Conservation (phyloP, 2,888 invertebrate species). For the Orchestes rusci region DNA sequence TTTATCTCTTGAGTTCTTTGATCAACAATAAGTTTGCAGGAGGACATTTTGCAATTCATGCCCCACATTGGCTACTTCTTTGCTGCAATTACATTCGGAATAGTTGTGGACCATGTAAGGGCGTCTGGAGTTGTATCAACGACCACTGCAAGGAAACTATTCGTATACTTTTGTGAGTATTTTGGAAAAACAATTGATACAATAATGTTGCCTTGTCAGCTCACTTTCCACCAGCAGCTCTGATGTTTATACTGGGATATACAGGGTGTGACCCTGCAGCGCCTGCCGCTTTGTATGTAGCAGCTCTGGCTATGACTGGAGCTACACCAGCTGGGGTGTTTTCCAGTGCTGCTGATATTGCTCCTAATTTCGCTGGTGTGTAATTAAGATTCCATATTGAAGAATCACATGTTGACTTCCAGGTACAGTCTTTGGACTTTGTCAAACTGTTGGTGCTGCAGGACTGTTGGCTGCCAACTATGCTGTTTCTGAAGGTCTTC, state of each 20-base stretch:
- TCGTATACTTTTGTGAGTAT: slow-evolving; percentile 50
- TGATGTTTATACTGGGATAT: slow-evolving; percentile 53
- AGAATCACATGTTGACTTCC: slow-evolving; percentile 5
- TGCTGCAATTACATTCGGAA: slow-evolving; percentile 50
- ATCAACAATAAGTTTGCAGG: slow-evolving; percentile 36
- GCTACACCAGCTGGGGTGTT: slow-evolving; percentile 53
- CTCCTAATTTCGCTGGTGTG: slow-evolving; percentile 47
- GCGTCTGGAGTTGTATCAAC: slow-evolving; percentile 49
- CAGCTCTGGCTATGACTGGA: slow-evolving; percentile 51
- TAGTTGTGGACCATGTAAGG: slow-evolving; percentile 51
- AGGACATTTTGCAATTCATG: slow-evolving; percentile 49
- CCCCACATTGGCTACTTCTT: slow-evolving; percentile 53
- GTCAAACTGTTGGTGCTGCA: slow-evolving; percentile 52
- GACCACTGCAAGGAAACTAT: slow-evolving; percentile 51
- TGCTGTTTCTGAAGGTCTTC: slow-evolving; percentile 51
- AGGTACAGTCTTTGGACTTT: slow-evolving; percentile 46
- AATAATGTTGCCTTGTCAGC: no score
- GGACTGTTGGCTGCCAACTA: slow-evolving; percentile 52
- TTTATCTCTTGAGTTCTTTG: neutral
- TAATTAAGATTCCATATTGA: neutral
- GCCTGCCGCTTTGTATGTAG: slow-evolving; percentile 51
- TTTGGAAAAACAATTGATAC: no score
- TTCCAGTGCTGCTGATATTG: slow-evolving; percentile 54
- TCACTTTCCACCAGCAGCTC: slow-evolving; percentile 51
- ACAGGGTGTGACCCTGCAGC: slow-evolving; percentile 53